Conservation (phyloP, 2,797 vertebrate species). For the Thaleichthys pacificus region DNA sequence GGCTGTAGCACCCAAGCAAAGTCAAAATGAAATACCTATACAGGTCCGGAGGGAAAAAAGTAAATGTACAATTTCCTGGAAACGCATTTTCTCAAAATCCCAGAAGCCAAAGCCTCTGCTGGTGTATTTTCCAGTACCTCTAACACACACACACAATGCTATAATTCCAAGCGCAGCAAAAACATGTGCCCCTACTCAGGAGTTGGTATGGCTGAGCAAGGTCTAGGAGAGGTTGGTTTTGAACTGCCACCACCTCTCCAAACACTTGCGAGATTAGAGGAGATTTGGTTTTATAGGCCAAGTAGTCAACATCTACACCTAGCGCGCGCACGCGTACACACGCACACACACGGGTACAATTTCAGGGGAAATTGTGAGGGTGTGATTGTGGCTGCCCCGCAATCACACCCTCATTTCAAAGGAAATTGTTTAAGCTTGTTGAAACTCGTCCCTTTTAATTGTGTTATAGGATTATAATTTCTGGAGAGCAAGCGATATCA, state of each 20-base stretch:
- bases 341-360: no score
- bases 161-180: neutral
- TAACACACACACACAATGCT: neutral
- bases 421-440: no score
- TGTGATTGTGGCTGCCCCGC: no score
- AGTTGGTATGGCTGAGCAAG: neutral
- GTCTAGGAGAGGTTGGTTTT: slow-evolving; percentile 27
- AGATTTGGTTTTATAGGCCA: no score
- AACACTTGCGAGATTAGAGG: neutral
- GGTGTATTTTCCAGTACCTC: neutral
- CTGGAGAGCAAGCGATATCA: no score
- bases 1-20: slow-evolving; percentile 2
- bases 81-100: slow-evolving; percentile 39
- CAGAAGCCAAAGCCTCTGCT: slow-evolving; percentile 28
- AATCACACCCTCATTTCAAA: no score
- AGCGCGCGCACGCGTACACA: no score
- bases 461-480: no score
- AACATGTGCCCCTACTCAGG: neutral
- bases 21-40: slow-evolving; percentile 42
- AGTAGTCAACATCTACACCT: neutral
- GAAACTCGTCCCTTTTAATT: no score
- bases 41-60: slow-evolving; percentile 17
- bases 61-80: slow-evolving; percentile 51
- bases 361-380: no score
- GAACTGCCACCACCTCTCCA: slow-evolving; percentile 13